phyloP scores from a whole-genome alignment of 2,113 vertebrate species.

The Pygoscelis antarcticus region DNA sequence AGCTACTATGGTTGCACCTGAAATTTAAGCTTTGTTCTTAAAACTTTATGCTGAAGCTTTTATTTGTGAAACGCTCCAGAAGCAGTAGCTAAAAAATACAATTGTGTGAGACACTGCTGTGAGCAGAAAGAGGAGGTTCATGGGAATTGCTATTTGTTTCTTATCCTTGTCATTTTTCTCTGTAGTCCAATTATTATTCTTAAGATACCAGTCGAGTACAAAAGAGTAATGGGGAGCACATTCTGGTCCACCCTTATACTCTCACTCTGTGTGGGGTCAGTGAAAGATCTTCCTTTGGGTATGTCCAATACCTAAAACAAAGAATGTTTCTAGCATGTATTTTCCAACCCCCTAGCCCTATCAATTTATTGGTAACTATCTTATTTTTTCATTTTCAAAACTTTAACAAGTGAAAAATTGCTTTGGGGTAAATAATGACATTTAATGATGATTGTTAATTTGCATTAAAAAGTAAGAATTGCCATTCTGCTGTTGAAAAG shows the following conservation, averaged over 20 bases:
- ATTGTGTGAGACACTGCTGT: neutral
- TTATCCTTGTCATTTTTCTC: neutral
- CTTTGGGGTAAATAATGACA: neutral
- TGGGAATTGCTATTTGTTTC: neutral
- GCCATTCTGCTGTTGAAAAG: neutral
- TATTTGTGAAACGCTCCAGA: neutral
- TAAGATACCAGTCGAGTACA: neutral
- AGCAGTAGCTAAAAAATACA: neutral
- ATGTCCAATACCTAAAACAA: neutral
- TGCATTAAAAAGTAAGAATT: neutral
- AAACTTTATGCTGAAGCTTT: neutral
- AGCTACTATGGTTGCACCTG: neutral
- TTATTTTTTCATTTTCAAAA: neutral
- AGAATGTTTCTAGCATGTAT: neutral
- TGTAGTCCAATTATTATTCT: neutral
- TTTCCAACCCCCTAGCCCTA: neutral
- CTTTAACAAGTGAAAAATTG: neutral
- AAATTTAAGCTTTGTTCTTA: neutral
- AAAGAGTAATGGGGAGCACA: neutral
- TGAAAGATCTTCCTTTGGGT: neutral
- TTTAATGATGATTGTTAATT: neutral
- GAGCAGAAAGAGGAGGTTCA: neutral
- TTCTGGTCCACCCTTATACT: neutral
- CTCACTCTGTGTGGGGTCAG: neutral
- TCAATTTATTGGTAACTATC: neutral